Evolutionary conservation across 2,113 vertebrate genomes (phyloP), one percentile per base, ranked within the genome.

Genomic region (Cygnus buccinator): DNA sequence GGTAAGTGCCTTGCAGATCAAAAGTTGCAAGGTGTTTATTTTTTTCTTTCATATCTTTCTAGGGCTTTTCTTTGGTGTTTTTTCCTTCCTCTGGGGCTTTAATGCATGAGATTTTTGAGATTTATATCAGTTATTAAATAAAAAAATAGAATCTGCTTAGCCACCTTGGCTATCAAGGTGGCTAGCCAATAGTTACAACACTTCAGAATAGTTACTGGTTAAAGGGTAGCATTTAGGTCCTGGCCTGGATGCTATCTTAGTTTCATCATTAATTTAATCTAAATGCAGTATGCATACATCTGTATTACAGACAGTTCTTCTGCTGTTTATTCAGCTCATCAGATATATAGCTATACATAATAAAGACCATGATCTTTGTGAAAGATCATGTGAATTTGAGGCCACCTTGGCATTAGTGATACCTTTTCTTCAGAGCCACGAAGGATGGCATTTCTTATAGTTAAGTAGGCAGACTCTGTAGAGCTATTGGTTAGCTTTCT

Each of bases 1-100:
- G 80, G 98, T 98, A 91, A 97, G 97, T 89, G 31, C 78, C 62
- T 92, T 2, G 0, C 15, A 44, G 22, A 39, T 7, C 13, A 18
- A 65, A 68, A 37, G 5, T 20, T 52, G 8, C 11, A 13, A 71
- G 31, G 13, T 65, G n/a, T 39, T 63, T 3, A 0, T 15, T 39
- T 74, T 22, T 37, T 25, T 52, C 13, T 63, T 57, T 57, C 6
- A 9, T 55, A 26, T 15, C 13, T 54, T 29, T 13, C 29, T 66
- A 7, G 8, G 20, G 14, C 25, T 7, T 54, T 9, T 50, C 2
- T 6, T 28, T 59, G 14, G 33, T n/a, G 55, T 50, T 5, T 25
- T 50, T 57, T 54, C 10, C 9, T 10, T 55, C 2, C 3, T 2
- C 9, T 50, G 35, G 9, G 5, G 2, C 70, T 90, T 46, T 63